These are phyloP conservation scores for Axea sp. DNA, from an alignment of 2,888 invertebrate species.

Conservation along the genomic window DNA sequence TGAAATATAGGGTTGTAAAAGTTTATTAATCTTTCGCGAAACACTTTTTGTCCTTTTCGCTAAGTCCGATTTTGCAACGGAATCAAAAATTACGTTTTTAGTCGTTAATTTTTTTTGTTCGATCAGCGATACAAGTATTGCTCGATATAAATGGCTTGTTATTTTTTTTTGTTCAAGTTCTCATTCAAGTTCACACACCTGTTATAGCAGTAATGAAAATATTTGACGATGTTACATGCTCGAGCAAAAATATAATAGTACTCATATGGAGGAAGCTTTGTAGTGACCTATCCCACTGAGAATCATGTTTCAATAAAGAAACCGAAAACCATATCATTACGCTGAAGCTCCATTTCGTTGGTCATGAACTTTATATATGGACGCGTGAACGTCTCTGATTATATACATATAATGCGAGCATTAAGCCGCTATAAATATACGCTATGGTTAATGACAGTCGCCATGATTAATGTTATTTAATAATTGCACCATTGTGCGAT, in stretches of 20 bases:
- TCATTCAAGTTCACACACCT: no score
- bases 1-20: slow-evolving; percentile 20
- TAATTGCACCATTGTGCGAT: slow-evolving; percentile 12
- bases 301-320: slow-evolving; percentile 78
- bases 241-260: slow-evolving; percentile 39
- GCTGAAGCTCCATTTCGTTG: slow-evolving; percentile 66
- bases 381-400: slow-evolving; percentile 41
- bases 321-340: slow-evolving; percentile 78
- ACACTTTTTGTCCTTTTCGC: no score
- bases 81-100: no score
- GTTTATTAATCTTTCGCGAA: slow-evolving; percentile 10
- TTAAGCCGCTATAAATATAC: slow-evolving; percentile 32
- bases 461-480: slow-evolving; percentile 13
- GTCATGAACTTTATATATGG: slow-evolving; percentile 61
- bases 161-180: no score
- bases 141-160: neutral
- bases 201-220: slow-evolving; percentile 21
- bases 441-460: slow-evolving; percentile 14
- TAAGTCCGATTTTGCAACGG: no score
- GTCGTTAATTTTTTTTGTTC: no score
- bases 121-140: no score
- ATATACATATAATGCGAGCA: slow-evolving; percentile 23
- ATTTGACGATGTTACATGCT: slow-evolving; percentile 18
- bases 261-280: slow-evolving; percentile 44
- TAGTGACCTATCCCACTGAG: slow-evolving; percentile 76